A percentile compares a stretch with the other conserved stretches of the same genome.
Evolutionary conservation across 2,797 vertebrate species (phyloP).

Genomic region (Acanthis flammea): DNA sequence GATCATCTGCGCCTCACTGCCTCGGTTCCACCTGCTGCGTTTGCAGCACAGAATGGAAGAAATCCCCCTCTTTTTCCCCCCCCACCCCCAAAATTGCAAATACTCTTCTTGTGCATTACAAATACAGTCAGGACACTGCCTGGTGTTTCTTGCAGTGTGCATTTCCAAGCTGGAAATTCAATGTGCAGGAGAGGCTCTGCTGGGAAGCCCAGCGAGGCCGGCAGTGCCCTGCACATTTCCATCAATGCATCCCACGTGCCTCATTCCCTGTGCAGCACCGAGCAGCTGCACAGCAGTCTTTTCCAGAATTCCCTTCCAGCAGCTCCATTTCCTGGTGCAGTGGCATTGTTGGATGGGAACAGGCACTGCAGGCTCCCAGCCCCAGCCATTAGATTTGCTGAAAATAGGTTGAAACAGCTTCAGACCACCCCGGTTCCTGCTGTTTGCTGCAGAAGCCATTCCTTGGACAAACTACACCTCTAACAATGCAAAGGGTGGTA

Average conservation of each 20-base stretch:
- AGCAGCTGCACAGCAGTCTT: constrained; percentile 44
- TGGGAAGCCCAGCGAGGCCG: not conserved
- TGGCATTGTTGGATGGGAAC: constrained; percentile 22
- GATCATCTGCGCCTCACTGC: constrained; percentile 52
- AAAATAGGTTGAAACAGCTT: not conserved
- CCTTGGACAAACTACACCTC: not conserved
- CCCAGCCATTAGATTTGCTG: not conserved
- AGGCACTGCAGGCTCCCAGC: not conserved
- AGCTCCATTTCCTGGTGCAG: constrained; percentile 28
- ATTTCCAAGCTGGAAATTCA: not conserved
- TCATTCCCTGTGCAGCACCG: not conserved
- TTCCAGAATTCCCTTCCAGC: constrained; percentile 20
- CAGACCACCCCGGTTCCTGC: not conserved
- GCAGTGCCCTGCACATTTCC: not conserved
- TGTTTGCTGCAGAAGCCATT: not conserved
- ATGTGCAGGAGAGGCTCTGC: not conserved
- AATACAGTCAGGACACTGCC: accelerated
- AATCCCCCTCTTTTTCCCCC: not conserved
- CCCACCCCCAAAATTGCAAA: not conserved
- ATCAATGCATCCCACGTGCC: constrained; percentile 12
- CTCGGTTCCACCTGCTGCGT: constrained; percentile 18
- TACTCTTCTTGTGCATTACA: not conserved
- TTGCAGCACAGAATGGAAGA: not conserved
- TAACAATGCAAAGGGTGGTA: not conserved
- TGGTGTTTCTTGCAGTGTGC: not conserved